Evolutionary conservation across 2,888 invertebrate species (phyloP).

Genomic region (Acrobasis suavella): DNA sequence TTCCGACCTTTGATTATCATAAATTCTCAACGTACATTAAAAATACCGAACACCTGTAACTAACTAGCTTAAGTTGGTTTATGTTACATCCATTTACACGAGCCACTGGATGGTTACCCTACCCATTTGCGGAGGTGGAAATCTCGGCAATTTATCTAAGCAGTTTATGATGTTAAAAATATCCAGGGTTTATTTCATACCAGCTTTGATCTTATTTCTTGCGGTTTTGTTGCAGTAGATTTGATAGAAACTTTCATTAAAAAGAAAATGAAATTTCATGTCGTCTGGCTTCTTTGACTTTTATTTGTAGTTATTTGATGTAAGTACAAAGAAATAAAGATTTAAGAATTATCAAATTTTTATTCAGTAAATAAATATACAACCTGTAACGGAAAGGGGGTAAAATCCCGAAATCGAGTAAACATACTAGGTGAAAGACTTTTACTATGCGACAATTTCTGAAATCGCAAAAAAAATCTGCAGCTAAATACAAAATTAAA

Average conservation of each 20-base stretch:
- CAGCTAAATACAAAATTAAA: too few relatives aligned
- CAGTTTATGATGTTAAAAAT: constrained; percentile 17
- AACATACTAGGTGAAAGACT: too few relatives aligned
- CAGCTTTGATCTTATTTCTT: not conserved
- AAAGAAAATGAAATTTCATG: constrained; percentile 1
- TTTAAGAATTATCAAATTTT: too few relatives aligned
- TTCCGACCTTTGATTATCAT: too few relatives aligned
- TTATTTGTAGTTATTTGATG: too few relatives aligned
- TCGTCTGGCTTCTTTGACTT: not conserved
- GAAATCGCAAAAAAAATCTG: too few relatives aligned
- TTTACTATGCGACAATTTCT: too few relatives aligned
- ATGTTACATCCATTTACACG: constrained; percentile 10
- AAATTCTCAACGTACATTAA: constrained; percentile 2
- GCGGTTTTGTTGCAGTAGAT: not conserved
- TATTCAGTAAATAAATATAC: too few relatives aligned
- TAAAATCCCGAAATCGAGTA: too few relatives aligned
- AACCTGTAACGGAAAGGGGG: too few relatives aligned
- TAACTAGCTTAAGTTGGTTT: not conserved
- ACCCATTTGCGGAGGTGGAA: constrained; percentile 14
- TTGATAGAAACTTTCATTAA: not conserved
- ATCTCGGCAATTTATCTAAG: constrained; percentile 15
- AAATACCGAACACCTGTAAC: constrained; percentile 13
- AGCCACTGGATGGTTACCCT: constrained; percentile 4
- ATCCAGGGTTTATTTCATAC: constrained; percentile 1
- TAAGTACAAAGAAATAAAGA: too few relatives aligned